Percentiles rank a stretch among this genome's conserved stretches.
Evolutionary conservation across 64 coral and sea anemone genomes (phyloP).

Genomic region (Pachyseris speciosa): DNA sequence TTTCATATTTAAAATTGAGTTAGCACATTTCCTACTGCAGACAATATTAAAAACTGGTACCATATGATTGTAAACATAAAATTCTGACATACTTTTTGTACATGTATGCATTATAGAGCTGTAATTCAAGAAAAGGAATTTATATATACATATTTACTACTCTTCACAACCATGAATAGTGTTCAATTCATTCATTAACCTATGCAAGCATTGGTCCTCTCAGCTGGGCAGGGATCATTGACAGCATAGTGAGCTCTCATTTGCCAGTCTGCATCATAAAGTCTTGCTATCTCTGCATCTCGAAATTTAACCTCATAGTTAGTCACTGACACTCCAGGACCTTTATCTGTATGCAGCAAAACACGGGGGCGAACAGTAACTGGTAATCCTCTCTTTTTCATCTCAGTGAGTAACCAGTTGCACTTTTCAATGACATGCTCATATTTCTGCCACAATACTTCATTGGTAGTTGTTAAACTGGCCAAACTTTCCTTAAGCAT

Average conservation of each 20-base stretch:
- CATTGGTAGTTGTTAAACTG: slow-evolving; percentile 7
- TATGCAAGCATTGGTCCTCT: slow-evolving; percentile 41
- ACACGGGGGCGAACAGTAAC: slow-evolving; percentile 24
- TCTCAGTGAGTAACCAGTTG: slow-evolving; percentile 18
- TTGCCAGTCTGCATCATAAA: neutral
- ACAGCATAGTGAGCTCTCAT: slow-evolving; percentile 9
- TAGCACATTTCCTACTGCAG: neutral
- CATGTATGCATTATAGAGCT: neutral
- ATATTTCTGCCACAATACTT: slow-evolving; percentile 31
- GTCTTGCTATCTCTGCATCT: slow-evolving; percentile 38
- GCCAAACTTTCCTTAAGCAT: slow-evolving; percentile 16
- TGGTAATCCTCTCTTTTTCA: slow-evolving; percentile 36
- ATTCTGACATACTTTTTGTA: neutral
- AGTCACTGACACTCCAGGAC: slow-evolving; percentile 49
- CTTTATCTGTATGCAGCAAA: slow-evolving; percentile 37
- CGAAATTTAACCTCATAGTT: slow-evolving; percentile 47
- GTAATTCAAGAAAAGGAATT: neutral
- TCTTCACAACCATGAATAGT: neutral
- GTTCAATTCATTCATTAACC: neutral
- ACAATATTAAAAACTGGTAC: slow-evolving; percentile 7
- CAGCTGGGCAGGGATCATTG: slow-evolving; percentile 5
- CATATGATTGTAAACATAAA: slow-evolving; percentile 1
- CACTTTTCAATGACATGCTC: slow-evolving; percentile 13
- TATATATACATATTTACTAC: slow-evolving; percentile 1
- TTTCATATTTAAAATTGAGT: neutral